These are phyloP conservation scores for Sapayoa aenigma DNA, from an alignment of 2,113 vertebrate species.

Conservation along the genomic window DNA sequence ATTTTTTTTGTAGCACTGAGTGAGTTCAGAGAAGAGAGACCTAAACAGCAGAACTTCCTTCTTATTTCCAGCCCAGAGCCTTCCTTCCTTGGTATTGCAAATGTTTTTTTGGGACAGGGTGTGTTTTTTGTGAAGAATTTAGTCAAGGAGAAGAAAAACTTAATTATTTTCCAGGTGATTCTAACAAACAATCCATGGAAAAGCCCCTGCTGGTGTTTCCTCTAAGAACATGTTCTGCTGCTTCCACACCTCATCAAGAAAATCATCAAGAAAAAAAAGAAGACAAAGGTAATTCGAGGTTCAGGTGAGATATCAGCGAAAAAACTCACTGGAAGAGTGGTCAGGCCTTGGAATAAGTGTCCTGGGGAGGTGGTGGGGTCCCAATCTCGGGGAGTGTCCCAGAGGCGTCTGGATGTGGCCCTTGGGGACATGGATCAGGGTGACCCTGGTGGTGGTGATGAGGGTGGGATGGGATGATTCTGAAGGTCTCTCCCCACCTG, in stretches of 20 bases:
- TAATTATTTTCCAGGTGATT: background rate
- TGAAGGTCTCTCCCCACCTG: background rate
- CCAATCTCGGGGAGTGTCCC: background rate
- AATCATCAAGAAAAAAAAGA: background rate
- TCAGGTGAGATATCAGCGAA: background rate
- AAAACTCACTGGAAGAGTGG: background rate
- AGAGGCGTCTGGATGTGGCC: background rate
- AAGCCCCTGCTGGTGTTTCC: background rate
- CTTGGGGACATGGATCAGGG: background rate
- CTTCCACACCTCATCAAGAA: background rate
- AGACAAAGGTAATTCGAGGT: too few relatives aligned
- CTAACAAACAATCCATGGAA: background rate
- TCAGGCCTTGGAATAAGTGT: background rate
- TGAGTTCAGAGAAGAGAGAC: background rate
- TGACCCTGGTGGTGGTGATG: background rate
- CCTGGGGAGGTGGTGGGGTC: background rate
- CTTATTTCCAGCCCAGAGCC: background rate
- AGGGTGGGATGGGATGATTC: background rate
- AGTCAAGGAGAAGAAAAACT: background rate
- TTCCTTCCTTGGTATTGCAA: background rate
- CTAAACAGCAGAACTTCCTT: background rate
- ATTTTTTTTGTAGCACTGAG: background rate
- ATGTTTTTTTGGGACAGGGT: accelerated
- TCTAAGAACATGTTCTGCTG: background rate
- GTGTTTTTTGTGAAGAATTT: background rate